phyloP scores from a whole-genome alignment of 2,797 vertebrate genomes.

The Valencia hispanica region DNA sequence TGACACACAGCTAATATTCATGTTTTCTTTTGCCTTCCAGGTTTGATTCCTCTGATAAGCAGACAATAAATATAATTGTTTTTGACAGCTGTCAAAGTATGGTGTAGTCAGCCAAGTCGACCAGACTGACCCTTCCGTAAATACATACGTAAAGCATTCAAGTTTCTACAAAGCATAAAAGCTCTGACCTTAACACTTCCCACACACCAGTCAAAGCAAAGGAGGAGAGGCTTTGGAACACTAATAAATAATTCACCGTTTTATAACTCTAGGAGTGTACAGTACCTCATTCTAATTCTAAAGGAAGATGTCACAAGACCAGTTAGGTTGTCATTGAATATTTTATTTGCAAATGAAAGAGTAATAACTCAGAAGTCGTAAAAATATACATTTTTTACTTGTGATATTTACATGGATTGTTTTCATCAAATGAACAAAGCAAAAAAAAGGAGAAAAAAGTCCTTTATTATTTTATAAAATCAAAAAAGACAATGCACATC shows the following conservation, averaged over 20 bases:
- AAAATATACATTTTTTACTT: slow-evolving; percentile 88
- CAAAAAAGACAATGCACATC: slow-evolving; percentile 70
- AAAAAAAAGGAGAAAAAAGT: slow-evolving; percentile 6
- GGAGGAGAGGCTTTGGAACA: background rate
- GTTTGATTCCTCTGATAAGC: slow-evolving; percentile 5
- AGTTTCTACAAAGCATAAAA: background rate
- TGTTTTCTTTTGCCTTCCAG: slow-evolving; percentile 4
- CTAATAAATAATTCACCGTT: background rate
- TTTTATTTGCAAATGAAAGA: slow-evolving; percentile 90
- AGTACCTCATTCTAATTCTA: slow-evolving; percentile 10
- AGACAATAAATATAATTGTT: background rate
- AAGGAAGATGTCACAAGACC: slow-evolving; percentile 51
- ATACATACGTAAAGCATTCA: background rate
- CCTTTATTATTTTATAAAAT: slow-evolving; percentile 68
- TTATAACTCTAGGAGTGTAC: background rate
- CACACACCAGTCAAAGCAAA: slow-evolving; percentile 1
- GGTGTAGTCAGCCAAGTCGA: slow-evolving; percentile 10
- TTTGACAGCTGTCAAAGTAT: slow-evolving; percentile 23
- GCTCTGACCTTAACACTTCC: background rate
- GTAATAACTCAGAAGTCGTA: slow-evolving; percentile 87
- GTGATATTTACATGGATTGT: slow-evolving; percentile 87
- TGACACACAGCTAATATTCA: background rate
- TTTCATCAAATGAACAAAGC: slow-evolving; percentile 72
- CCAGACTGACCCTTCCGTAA: background rate
- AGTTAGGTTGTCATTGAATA: slow-evolving; percentile 81